phyloP scores from a whole-genome alignment of 2,113 vertebrate genomes.

The Solea senegalensis region DNA sequence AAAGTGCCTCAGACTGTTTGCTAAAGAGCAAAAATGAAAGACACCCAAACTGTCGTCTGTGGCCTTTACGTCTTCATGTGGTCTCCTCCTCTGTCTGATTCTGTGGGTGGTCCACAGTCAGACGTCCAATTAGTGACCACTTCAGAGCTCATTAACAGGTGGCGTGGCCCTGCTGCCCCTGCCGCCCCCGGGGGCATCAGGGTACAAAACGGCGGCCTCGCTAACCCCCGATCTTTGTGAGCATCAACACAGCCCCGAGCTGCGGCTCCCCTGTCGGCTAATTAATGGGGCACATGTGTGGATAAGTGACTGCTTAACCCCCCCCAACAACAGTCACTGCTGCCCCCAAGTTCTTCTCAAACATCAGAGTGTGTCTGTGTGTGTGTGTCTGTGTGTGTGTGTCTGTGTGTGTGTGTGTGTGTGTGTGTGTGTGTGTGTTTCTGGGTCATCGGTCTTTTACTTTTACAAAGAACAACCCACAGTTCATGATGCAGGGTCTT shows the following conservation, averaged over 20 bases:
- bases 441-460: slow-evolving; percentile 26
- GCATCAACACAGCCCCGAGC: slow-evolving; percentile 5
- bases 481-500: neutral
- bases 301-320: slow-evolving; percentile 46
- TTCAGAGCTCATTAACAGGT: slow-evolving; percentile 84
- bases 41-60: too few species aligned
- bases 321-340: slow-evolving; percentile 5
- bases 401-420: slow-evolving; percentile 5
- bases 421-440: neutral
- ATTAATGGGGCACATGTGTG: slow-evolving; percentile 78
- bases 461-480: slow-evolving; percentile 5
- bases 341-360: slow-evolving; percentile 16
- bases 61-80: slow-evolving; percentile 37
- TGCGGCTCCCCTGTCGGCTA: slow-evolving; percentile 60
- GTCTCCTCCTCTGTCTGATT: slow-evolving; percentile 20
- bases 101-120: slow-evolving; percentile 64
- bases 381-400: neutral
- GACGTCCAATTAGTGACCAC: slow-evolving; percentile 78
- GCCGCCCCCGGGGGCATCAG: slow-evolving; percentile 16
- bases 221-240: slow-evolving; percentile 3
- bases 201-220: slow-evolving; percentile 51
- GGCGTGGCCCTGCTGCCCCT: slow-evolving; percentile 82
- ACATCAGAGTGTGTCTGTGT: slow-evolving; percentile 28
- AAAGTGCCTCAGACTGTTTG: too few species aligned
- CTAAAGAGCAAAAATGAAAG: too few species aligned